Percentiles rank a stretch among this genome's conserved stretches.
phyloP scores from a whole-genome alignment of 1,140 invertebrate species.

The Melipona quadrifasciata region DNA sequence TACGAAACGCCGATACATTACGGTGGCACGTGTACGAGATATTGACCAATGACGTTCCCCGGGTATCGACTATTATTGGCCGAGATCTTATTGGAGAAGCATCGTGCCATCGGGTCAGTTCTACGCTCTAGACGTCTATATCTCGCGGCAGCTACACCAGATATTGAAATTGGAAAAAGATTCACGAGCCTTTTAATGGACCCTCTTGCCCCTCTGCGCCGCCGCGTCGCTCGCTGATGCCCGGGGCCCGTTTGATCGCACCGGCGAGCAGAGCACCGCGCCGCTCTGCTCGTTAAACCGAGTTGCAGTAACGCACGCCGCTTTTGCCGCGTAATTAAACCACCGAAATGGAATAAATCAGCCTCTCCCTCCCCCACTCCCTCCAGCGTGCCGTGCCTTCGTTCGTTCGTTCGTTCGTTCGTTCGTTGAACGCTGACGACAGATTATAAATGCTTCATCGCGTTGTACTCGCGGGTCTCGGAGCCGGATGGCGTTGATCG shows the following conservation, averaged over 20 bases:
- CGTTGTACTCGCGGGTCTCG: background rate
- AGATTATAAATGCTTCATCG: conserved; percentile 4
- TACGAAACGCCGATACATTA: conserved; percentile 63
- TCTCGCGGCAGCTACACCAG: conserved; percentile 46
- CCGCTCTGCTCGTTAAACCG: background rate
- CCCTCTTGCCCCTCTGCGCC: conserved; percentile 8
- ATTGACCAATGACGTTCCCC: conserved; percentile 64
- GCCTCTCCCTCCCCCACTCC: background rate
- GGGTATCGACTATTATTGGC: conserved; percentile 58
- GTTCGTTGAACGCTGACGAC: background rate
- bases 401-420: background rate
- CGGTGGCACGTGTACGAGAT: conserved; percentile 64
- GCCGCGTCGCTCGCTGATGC: conserved; percentile 5
- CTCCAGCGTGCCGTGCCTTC: background rate
- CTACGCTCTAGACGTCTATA: conserved; percentile 45
- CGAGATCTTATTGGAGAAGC: conserved; percentile 63
- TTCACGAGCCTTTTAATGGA: conserved; percentile 45
- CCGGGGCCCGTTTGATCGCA: background rate
- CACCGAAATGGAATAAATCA: conserved; percentile 8
- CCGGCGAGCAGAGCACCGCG: conserved; percentile 7
- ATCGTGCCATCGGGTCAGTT: conserved; percentile 48
- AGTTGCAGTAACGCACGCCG: background rate
- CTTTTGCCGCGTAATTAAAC: background rate
- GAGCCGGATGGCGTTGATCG: background rate
- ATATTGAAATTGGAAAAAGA: conserved; percentile 60